phyloP scores from a whole-genome alignment of 2,888 invertebrate genomes.

The Plebejus anna region DNA sequence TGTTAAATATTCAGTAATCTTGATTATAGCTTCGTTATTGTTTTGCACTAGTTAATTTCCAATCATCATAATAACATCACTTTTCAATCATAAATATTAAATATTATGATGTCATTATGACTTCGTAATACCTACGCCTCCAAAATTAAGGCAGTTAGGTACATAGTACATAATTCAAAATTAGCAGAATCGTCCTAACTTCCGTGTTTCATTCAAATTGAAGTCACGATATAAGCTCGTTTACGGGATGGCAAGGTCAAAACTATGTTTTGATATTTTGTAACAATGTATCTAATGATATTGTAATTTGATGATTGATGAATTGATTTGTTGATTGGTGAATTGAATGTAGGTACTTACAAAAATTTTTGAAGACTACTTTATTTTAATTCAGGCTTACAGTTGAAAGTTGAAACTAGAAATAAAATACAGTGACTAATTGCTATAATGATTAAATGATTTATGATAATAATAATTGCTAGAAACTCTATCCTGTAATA shows the following conservation, averaged over 20 bases:
- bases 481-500: too few relatives aligned
- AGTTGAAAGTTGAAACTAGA: neutral
- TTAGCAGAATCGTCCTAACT: constrained; percentile 6
- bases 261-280: neutral
- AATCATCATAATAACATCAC: constrained; percentile 1
- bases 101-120: neutral
- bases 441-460: too few relatives aligned
- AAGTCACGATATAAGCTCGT: neutral
- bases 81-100: neutral
- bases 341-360: neutral
- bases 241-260: neutral
- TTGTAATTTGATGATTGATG: neutral
- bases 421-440: too few relatives aligned
- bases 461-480: too few relatives aligned
- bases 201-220: constrained; percentile 2
- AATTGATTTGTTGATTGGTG: neutral
- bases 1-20: constrained; percentile 5
- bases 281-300: neutral
- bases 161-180: constrained; percentile 1
- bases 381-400: neutral
- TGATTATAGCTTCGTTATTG: neutral
- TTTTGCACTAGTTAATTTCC: constrained; percentile 1
- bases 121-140: neutral
- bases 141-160: neutral
- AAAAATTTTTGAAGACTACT: neutral